Evolutionary conservation across 2,797 vertebrate species (phyloP).

Genomic region (Arrhamphus sclerolepis): DNA sequence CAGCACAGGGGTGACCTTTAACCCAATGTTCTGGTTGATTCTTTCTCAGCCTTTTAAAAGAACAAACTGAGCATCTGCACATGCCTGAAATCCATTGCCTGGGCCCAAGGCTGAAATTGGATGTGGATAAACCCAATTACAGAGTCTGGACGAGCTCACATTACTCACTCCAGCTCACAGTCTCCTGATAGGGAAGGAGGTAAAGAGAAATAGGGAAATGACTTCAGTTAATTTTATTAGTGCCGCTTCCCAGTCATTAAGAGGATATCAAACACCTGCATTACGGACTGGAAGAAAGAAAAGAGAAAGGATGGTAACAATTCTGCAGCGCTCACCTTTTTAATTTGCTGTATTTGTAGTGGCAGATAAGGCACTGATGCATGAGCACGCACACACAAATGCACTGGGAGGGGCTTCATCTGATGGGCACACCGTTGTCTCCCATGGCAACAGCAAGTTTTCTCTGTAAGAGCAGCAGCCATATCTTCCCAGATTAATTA

Average conservation of each 20-base stretch:
- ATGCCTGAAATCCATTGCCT: slow-evolving; percentile 6
- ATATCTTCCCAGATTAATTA: slow-evolving; percentile 20
- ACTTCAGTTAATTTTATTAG: slow-evolving; percentile 52
- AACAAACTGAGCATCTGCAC: slow-evolving; percentile 5
- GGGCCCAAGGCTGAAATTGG: slow-evolving; percentile 28
- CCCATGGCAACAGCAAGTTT: slow-evolving; percentile 63
- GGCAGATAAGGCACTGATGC: not conserved
- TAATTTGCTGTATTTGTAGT: not conserved
- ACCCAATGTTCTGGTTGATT: not conserved
- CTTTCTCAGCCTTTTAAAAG: not conserved
- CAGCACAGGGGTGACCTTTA: slow-evolving; percentile 18
- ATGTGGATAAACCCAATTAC: slow-evolving; percentile 60
- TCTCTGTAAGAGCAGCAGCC: slow-evolving; percentile 43
- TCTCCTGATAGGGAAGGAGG: slow-evolving; percentile 18
- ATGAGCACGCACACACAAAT: slow-evolving; percentile 3
- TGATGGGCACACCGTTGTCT: slow-evolving; percentile 42
- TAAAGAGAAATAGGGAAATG: slow-evolving; percentile 18
- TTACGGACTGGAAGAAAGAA: not conserved
- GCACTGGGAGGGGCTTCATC: slow-evolving; percentile 20
- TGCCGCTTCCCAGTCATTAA: slow-evolving; percentile 42
- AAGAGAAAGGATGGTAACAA: not conserved
- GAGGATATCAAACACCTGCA: slow-evolving; percentile 42
- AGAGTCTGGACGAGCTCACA: slow-evolving; percentile 42
- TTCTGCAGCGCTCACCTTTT: not conserved
- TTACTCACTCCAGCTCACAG: slow-evolving; percentile 49